A percentile compares a stretch with the other conserved stretches of the same genome.
Evolutionary conservation across 2,888 invertebrate genomes (phyloP).

Genomic region (Scaptomyza tumidula): DNA sequence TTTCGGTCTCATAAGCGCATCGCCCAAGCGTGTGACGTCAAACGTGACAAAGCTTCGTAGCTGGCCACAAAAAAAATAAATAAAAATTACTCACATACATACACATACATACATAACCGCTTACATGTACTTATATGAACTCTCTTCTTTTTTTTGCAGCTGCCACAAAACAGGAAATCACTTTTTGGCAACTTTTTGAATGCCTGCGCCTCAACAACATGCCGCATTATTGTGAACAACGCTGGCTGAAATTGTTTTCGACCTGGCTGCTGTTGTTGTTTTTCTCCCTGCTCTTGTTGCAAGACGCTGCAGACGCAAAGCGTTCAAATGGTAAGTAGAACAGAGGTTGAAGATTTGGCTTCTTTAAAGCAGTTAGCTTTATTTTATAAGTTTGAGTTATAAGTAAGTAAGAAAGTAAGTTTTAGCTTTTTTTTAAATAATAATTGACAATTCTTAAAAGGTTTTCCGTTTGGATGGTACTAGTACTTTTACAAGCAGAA

Average conservation of each 20-base stretch:
- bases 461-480: too few relatives aligned
- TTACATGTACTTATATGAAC: constrained; percentile 33
- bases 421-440: too few relatives aligned
- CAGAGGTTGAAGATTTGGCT: too few relatives aligned
- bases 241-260: constrained; percentile 75
- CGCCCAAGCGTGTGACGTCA: constrained; percentile 62
- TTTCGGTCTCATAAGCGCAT: constrained; percentile 59
- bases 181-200: constrained; percentile 70
- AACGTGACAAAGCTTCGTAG: constrained; percentile 51
- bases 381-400: not conserved
- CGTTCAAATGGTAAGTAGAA: constrained; percentile 71
- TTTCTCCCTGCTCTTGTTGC: constrained; percentile 49
- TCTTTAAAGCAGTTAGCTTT: not conserved
- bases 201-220: constrained; percentile 72
- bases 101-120: constrained; percentile 11
- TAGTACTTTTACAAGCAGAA: too few relatives aligned
- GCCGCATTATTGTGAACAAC: constrained; percentile 80
- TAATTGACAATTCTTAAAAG: too few relatives aligned
- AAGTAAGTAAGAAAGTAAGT: too few relatives aligned
- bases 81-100: constrained; percentile 34
- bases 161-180: constrained; percentile 66
- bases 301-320: constrained; percentile 58
- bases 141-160: constrained; percentile 57
- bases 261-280: constrained; percentile 43
- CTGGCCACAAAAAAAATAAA: constrained; percentile 33